These are phyloP conservation scores for Vimba vimba DNA, from an alignment of 2,113 vertebrate species.

Conservation along the genomic window DNA sequence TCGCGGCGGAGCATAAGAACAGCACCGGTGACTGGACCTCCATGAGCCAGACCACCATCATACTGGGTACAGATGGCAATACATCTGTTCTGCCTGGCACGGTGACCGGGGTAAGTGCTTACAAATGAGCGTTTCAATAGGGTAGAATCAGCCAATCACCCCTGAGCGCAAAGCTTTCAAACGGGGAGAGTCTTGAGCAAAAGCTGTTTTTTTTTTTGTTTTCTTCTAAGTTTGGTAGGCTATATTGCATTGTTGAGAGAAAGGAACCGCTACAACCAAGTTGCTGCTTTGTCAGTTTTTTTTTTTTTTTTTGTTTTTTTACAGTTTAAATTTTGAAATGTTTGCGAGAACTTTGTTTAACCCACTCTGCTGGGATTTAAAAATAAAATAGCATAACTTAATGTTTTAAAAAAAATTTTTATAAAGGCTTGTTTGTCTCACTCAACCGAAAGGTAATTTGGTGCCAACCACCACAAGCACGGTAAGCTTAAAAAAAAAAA, in stretches of 20 bases:
- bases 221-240: too few species aligned
- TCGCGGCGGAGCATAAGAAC: constrained; percentile 84
- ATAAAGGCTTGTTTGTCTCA: neutral
- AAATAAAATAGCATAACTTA: too few species aligned
- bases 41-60: constrained; percentile 94
- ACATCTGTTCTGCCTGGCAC: constrained; percentile 87
- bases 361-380: neutral
- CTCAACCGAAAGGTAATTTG: neutral
- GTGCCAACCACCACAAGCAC: neutral
- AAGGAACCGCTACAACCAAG: neutral
- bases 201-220: neutral
- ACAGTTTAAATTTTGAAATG: neutral
- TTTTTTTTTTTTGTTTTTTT: too few species aligned
- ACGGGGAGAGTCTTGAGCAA: constrained; percentile 23
- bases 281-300: neutral
- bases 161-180: constrained; percentile 5
- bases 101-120: constrained; percentile 83
- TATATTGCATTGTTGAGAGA: neutral
- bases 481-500: too few species aligned
- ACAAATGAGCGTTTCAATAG: constrained; percentile 59
- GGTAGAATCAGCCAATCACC: constrained; percentile 38
- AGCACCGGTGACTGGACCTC: constrained; percentile 84
- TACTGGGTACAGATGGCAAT: constrained; percentile 92
- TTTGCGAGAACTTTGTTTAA: neutral
- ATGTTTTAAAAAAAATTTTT: too few species aligned